Conservation (phyloP, 1,140 invertebrate genomes). For the Brachionus manjavacas region DNA sequence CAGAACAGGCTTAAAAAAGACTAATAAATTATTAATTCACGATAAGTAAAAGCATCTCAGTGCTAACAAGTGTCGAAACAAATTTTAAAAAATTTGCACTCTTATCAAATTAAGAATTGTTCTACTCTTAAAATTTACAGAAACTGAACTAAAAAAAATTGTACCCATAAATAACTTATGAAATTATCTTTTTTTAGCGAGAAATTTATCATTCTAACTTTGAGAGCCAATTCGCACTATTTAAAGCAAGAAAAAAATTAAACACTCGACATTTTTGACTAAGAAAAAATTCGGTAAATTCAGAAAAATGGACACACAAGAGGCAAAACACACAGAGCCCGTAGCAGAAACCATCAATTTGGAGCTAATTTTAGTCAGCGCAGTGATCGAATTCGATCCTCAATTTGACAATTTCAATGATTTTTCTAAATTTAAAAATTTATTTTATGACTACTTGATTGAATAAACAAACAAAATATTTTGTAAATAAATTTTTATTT, state of each 20-base stretch:
- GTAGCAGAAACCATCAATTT: neutral
- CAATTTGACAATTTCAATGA: constrained; percentile 9
- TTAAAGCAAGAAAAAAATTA: neutral
- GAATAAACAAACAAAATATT: constrained; percentile 24
- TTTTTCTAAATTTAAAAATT: constrained; percentile 33
- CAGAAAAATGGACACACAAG: neutral
- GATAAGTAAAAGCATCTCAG: neutral
- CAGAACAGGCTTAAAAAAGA: neutral
- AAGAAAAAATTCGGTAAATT: neutral
- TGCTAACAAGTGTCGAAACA: constrained; percentile 1
- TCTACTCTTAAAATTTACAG: neutral
- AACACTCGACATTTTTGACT: neutral
- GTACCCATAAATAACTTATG: neutral
- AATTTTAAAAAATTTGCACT: neutral
- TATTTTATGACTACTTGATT: neutral
- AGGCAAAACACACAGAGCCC: neutral
- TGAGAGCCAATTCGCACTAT: neutral
- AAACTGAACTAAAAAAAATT: constrained; percentile 2
- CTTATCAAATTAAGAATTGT: neutral
- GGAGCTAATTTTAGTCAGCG: neutral
- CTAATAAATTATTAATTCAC: neutral
- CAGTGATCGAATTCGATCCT: neutral
- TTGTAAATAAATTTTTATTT: neutral
- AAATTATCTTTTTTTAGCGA: neutral
- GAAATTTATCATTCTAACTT: neutral